Base-by-base conservation (phyloP, 2,797 vertebrate species). In the Chelonia mydas region DNA sequence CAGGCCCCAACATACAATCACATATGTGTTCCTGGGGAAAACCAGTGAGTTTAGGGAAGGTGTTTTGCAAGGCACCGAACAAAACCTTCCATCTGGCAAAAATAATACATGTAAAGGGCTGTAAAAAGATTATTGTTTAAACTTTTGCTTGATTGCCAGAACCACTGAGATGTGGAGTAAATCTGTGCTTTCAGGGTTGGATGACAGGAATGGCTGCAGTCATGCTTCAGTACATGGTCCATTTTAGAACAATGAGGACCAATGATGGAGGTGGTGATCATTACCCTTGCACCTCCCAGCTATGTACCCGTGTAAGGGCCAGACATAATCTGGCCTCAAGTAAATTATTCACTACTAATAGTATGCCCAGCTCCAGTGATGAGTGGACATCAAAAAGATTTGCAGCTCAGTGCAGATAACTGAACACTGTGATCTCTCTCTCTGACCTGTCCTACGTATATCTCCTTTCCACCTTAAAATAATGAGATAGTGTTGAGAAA, bases 101-200 rank as follows among this genome's bases (percentile, higher is more conserved):
- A 95, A 87, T 9, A 86, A 61, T 68, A 3, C 5, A 27, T 80
- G 74, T 91, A 76, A 87, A 87, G 19, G 51, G 45, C 23, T 49
- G 25, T 6, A 59, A 79, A 83, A 90, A 27, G 1, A 59, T 92
- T 92, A 49, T 47, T 92, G 2, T 45, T 92, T 95, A 74, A 89
- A 83, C 23, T 95, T 89, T 74, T 59, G 16, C 86, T 89, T 90
- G 33, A 90, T n/a, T 90, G 25, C 28, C 79, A 92, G 79, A 50
- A 85, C 9, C 45, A 83, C 0, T 79, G 45, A 90, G 49, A 89
- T 84, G 3, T 53, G 3, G 86, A 95, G 76, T 79, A 87, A 82
- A 9, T 93, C 81, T 65, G 12, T 47, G 28, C 1, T 9, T 10
- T 86, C 9, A 47, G 1, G 55, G 45, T 45, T 79, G 47, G 91